Conservation (phyloP, 2,888 invertebrate species). For the Drosophila nigricruria region DNA sequence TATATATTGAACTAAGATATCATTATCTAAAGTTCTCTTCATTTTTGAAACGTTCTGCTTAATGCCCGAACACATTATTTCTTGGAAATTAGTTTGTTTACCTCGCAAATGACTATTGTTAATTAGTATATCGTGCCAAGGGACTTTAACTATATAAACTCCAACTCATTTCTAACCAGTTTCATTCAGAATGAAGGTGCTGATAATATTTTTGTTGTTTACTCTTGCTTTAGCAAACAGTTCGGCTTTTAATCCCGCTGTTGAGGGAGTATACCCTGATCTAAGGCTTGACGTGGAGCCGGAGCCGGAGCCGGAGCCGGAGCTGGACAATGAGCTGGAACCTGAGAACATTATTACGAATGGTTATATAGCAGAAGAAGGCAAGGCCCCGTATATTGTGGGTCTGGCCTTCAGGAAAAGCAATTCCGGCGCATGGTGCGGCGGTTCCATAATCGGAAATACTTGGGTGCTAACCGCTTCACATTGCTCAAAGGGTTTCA, state of each 20-base stretch:
- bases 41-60: background rate
- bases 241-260: background rate
- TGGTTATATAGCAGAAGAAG: conserved; percentile 50
- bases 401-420: conserved; percentile 32
- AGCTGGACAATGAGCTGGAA: background rate
- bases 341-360: conserved; percentile 52
- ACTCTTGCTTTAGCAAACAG: conserved; percentile 2
- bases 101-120: background rate
- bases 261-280: background rate
- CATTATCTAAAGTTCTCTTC: background rate
- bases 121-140: conserved; percentile 17
- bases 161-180: background rate
- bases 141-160: conserved; percentile 27
- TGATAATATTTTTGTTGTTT: conserved; percentile 11
- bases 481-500: conserved; percentile 29
- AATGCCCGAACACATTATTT: conserved; percentile 15
- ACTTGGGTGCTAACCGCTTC: conserved; percentile 44
- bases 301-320: background rate
- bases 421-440: conserved; percentile 26
- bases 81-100: background rate
- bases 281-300: background rate
- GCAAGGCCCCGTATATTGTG: conserved; percentile 66
- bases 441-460: conserved; percentile 44
- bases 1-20: background rate
- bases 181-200: conserved; percentile 27